Base-by-base conservation (phyloP, 1,140 invertebrate species). In the Octopus bimaculoides region DNA sequence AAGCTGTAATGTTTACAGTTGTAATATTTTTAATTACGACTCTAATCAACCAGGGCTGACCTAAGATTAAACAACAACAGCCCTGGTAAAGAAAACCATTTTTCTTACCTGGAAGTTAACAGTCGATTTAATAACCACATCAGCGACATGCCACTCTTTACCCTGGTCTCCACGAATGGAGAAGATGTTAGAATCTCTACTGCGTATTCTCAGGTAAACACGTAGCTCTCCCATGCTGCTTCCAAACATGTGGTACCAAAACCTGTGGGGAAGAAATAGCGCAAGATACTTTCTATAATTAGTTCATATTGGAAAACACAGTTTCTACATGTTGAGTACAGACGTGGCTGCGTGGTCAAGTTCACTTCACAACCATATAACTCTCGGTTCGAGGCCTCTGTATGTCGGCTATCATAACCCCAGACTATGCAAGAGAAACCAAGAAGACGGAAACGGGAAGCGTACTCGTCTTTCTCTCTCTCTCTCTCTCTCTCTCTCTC, bases 231-330 rank as follows among this genome's bases (percentile, higher is more conserved):
- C 82, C 17, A 85, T 82, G 20, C 78, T 77, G 20, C 56, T 69
- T 20, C 83, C 83, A 55, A 73, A 77, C 82, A 85, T 85, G 73
- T 85, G 81, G 77, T 83, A 85, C 20, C 75, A 85, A 74, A 86
- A 86, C 20, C 74, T 53, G 66, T n/a, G 26, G 17, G 26, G 26
- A 41, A 41, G 26, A 41, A 41, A 41, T 41, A 41, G 3, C 26
- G 26, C 26, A 41, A 41, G 3, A 41, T 41, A 41, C 26, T 41
- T 41, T 3, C 26, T 41, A 41, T 3, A 41, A 41, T 41, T 41
- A 41, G 26, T 41, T 41, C 26, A 41, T 41, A 41, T 41, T 41
- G 26, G 26, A 41, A 41, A 41, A 41, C 26, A 41, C 26, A 41
- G 26, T 41, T 1, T 41, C 26, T 41, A 0, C 26, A 41, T 41